Evolutionary conservation across 2,888 invertebrate genomes (phyloP), one percentile per base, ranked within the genome.

Genomic region (Imbricaverruca yamaguchii): DNA sequence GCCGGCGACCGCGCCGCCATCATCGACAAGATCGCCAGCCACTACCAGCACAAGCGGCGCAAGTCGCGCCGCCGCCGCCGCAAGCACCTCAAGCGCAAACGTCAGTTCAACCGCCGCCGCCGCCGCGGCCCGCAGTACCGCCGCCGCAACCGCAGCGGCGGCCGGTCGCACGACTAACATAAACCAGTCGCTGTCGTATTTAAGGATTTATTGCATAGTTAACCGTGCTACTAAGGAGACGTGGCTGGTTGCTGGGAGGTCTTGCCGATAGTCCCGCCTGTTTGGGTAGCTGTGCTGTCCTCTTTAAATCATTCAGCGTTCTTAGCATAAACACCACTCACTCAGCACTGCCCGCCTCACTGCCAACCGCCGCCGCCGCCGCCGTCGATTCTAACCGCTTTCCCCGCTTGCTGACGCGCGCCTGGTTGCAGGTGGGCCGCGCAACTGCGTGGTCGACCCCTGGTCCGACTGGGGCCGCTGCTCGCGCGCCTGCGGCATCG

Each of bases 391-490:
- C 53, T 74, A 74, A 74, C 74, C 12, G 53, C 74, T 65, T 55
- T 11, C 18, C 23, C 10, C 21, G 53, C 55, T 21, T 9, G 69
- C 74, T 55, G 55, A 53, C 69, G 7, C 15, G 39, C 74, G 82
- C 83, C 86, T 86, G 82, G 53, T 74, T 74, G 21, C 87, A 89
- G 90, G 90, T 85, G 88, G 90, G 86, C 91, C 93, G 81, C 90
- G 93, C 85, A 93, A 95, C 88, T 96, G 96, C 88, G 92, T 93
- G 85, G 93, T 95, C 81, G 91, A 93, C 84, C 92, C 92, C 84
- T 96, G 95, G 96, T 92, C 93, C 53, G 91, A 92, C 82, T 96
- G 95, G 96, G 92, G 93, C 86, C 89, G 91, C 21, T 97, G 97
- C 89, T 94, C 93, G 88, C 93, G 93, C 86, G 92, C 93, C 81